Percentiles rank a stretch among this genome's conserved stretches.
These are phyloP conservation scores for Acrocyrtus sp. DNA, from an alignment of 2,888 invertebrate genomes.

Conservation along the genomic window DNA sequence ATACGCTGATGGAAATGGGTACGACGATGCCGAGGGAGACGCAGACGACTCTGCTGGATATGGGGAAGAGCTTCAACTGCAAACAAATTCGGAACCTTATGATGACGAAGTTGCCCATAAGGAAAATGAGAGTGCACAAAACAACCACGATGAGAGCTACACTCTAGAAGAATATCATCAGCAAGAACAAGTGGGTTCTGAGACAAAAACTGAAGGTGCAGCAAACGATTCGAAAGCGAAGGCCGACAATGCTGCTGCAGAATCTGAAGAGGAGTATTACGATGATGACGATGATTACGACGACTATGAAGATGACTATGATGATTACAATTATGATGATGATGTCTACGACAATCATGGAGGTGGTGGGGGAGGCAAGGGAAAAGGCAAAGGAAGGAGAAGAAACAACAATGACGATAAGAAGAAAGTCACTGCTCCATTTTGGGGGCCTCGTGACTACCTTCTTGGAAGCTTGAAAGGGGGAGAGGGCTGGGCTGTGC, in stretches of 20 bases:
- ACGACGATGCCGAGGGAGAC: conserved; percentile 1
- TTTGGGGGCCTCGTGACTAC: conserved; percentile 30
- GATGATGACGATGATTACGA: conserved; percentile 18
- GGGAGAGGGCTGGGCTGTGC: conserved; percentile 20
- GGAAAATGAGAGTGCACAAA: conserved; percentile 9
- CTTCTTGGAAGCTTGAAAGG: conserved; percentile 14
- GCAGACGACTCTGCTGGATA: conserved; percentile 1
- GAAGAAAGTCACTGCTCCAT: conserved; percentile 29
- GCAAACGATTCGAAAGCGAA: conserved; percentile 4
- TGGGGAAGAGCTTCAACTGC: conserved; percentile 15
- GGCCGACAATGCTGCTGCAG: conserved; percentile 14
- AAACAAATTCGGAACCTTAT: conserved; percentile 36
- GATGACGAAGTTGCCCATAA: conserved; percentile 37
- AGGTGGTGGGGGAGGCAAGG: neutral
- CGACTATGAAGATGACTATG: conserved; percentile 26
- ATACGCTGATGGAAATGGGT: neutral
- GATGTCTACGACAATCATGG: conserved; percentile 6
- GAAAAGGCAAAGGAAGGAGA: conserved; percentile 5
- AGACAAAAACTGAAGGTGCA: no score
- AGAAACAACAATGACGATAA: neutral
- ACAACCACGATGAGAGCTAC: conserved; percentile 16
- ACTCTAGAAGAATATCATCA: conserved; percentile 20
- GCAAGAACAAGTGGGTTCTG: neutral
- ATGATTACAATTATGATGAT: conserved; percentile 5
- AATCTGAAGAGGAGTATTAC: conserved; percentile 22